Conservation (phyloP, 2,797 vertebrate genomes). For the Allobates femoralis region DNA sequence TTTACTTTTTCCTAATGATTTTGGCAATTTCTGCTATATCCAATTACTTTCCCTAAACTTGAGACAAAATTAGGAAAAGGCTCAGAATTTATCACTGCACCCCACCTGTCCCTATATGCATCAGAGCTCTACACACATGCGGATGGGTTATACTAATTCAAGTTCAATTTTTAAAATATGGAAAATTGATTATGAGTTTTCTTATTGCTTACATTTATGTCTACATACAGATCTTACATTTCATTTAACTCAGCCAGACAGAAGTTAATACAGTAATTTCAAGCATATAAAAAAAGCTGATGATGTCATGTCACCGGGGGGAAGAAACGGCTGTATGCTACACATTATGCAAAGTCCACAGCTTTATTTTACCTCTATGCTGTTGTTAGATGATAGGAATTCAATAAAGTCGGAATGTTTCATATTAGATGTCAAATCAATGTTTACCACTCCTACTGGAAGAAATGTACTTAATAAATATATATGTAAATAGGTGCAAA, state of each 20-base stretch:
- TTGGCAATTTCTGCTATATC: conserved; percentile 36
- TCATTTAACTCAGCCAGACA: conserved; percentile 55
- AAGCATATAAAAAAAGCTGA: conserved; percentile 61
- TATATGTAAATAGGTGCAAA: conserved; percentile 30
- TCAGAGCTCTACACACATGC: conserved; percentile 33
- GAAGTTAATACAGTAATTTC: conserved; percentile 62
- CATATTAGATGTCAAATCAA: conserved; percentile 27
- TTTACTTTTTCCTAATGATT: conserved; percentile 18
- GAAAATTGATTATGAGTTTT: conserved; percentile 63
- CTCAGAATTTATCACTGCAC: conserved; percentile 44
- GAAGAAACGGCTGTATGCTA: conserved; percentile 36
- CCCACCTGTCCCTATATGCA: conserved; percentile 35
- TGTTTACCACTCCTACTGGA: conserved; percentile 3
- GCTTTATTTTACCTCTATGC: conserved; percentile 36
- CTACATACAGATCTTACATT: conserved; percentile 62
- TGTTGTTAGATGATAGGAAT: conserved; percentile 50
- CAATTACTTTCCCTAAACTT: conserved; percentile 52
- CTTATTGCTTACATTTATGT: conserved; percentile 60
- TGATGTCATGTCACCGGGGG: conserved; percentile 56
- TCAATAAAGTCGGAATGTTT: conserved; percentile 47
- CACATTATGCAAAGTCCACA: conserved; percentile 28
- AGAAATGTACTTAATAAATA: conserved; percentile 41
- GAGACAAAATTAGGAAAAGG: conserved; percentile 14
- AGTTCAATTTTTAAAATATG: conserved; percentile 57
- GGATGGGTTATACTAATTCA: conserved; percentile 51